Percentiles rank a stretch among this genome's conserved stretches.
Conservation (phyloP, 2,888 invertebrate species). For the Trachelus iudaicus region DNA sequence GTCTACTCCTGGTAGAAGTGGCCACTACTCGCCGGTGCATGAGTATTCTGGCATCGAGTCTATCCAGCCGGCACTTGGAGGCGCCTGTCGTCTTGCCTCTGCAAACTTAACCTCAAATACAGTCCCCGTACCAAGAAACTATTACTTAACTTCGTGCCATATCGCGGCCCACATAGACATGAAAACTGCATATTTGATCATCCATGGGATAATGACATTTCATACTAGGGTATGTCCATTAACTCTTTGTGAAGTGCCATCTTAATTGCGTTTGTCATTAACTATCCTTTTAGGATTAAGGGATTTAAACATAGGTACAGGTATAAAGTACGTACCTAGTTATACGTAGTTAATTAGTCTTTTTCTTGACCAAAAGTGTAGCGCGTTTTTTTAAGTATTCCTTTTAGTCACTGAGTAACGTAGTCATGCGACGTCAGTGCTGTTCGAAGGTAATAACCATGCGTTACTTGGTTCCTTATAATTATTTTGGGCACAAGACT, state of each 20-base stretch:
- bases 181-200: background rate
- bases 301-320: background rate
- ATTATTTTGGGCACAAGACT: constrained; percentile 9
- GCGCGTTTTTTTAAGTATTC: background rate
- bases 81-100: background rate
- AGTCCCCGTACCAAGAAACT: background rate
- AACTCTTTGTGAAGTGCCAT: background rate
- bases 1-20: background rate
- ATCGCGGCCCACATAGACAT: background rate
- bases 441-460: background rate
- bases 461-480: background rate
- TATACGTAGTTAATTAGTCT: background rate
- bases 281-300: constrained; percentile 27
- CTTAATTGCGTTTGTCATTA: constrained; percentile 35
- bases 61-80: background rate
- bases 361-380: background rate
- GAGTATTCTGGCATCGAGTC: background rate
- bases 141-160: background rate
- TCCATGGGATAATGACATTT: background rate
- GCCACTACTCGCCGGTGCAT: background rate
- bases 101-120: background rate
- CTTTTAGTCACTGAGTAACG: background rate
- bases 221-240: background rate
- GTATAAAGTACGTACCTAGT: background rate
- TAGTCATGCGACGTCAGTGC: background rate